These are phyloP conservation scores for Melanotaenia maccullochi DNA, from an alignment of 2,797 vertebrate species.

Conservation along the genomic window DNA sequence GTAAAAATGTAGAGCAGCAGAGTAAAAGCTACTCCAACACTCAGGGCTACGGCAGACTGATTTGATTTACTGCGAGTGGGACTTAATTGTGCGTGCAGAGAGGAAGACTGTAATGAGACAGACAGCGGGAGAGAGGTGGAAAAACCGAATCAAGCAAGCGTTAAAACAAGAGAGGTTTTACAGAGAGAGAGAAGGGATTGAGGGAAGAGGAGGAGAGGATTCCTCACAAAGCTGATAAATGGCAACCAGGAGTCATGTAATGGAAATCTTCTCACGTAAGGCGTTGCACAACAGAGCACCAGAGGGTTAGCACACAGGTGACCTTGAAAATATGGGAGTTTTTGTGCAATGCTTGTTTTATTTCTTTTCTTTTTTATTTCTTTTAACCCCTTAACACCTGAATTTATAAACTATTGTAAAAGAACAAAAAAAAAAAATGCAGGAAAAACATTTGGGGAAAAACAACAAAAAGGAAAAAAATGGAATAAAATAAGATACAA, in stretches of 20 bases:
- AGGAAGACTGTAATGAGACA: constrained; percentile 55
- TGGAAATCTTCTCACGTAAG: constrained; percentile 39
- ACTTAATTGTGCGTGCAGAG: constrained; percentile 72
- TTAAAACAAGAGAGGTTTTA: constrained; percentile 53
- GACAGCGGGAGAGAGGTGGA: constrained; percentile 40
- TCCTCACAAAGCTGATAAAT: constrained; percentile 49
- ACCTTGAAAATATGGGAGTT: constrained; percentile 44
- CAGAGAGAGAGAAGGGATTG: not conserved
- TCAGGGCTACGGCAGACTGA: constrained; percentile 44
- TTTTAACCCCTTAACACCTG: not conserved
- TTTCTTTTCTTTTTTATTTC: not conserved
- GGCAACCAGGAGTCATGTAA: constrained; percentile 16
- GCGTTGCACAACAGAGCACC: not conserved
- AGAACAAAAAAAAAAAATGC: not conserved
- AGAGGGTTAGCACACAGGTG: constrained; percentile 29
- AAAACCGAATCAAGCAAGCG: constrained; percentile 40
- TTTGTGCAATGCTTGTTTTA: constrained; percentile 3
- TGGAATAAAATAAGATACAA: too few species aligned
- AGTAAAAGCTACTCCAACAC: constrained; percentile 42
- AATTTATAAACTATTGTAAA: too few species aligned
- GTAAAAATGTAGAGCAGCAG: constrained; percentile 61
- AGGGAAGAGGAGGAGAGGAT: constrained; percentile 31
- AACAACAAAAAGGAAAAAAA: too few species aligned
- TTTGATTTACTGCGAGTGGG: constrained; percentile 66
- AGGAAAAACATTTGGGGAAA: not conserved